These are phyloP conservation scores for Pavo muticus DNA, from an alignment of 2,113 vertebrate species.

Conservation along the genomic window DNA sequence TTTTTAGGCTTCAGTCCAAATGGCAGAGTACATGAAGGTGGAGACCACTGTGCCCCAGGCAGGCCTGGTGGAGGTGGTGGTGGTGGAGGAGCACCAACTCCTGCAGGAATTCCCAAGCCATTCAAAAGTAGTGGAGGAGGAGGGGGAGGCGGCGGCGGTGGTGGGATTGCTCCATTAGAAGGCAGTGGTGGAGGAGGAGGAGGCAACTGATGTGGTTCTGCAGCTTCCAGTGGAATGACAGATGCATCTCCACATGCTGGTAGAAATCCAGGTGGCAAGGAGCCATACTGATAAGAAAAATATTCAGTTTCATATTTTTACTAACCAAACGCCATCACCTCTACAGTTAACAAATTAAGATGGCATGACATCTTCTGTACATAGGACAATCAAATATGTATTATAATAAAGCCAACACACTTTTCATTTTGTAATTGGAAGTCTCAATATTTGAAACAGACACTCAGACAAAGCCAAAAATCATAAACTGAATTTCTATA, in stretches of 20 bases:
- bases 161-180: slow-evolving; percentile 10
- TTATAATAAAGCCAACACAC: accelerated
- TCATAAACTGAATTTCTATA: background rate
- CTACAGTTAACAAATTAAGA: background rate
- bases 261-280: slow-evolving; percentile 51
- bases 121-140: slow-evolving; percentile 53
- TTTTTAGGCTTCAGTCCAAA: slow-evolving; percentile 94
- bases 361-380: background rate
- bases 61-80: slow-evolving; percentile 83
- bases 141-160: slow-evolving; percentile 34
- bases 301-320: background rate
- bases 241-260: background rate
- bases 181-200: background rate
- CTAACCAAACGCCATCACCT: background rate
- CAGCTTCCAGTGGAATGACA: background rate
- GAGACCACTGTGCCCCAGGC: slow-evolving; percentile 67
- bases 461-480: background rate
- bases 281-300: slow-evolving; percentile 79
- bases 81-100: slow-evolving; percentile 79
- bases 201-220: background rate
- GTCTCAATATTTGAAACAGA: accelerated
- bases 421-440: background rate
- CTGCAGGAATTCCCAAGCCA: slow-evolving; percentile 57
- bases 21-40: slow-evolving; percentile 81
- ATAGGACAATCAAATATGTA: background rate